phyloP scores from a whole-genome alignment of 2,113 vertebrate species.

The Lamprologus ornatipinnis region DNA sequence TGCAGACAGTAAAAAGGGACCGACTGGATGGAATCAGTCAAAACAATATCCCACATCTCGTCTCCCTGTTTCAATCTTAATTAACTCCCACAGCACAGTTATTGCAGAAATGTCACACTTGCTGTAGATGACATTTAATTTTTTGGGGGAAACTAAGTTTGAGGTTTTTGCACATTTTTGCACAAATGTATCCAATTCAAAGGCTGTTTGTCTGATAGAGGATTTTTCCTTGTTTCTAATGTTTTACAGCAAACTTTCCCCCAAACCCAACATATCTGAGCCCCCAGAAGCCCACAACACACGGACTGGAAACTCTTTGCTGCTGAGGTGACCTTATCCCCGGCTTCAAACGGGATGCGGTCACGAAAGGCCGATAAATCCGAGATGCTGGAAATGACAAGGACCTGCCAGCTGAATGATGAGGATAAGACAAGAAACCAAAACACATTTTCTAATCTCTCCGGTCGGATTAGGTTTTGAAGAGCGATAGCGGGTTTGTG shows the following conservation, averaged over 20 bases:
- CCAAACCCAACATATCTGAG: not conserved
- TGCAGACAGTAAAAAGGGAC: not conserved
- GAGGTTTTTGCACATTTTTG: not conserved
- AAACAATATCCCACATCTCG: not conserved
- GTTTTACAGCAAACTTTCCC: not conserved
- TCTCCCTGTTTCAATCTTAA: not conserved
- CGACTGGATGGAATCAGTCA: not conserved
- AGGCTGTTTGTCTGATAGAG: not conserved
- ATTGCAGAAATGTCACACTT: not conserved
- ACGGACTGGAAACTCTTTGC: not conserved
- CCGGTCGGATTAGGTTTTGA: constrained; percentile 45
- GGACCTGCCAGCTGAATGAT: constrained; percentile 11
- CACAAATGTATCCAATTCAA: not conserved
- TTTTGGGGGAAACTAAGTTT: fast-evolving
- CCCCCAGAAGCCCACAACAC: not conserved
- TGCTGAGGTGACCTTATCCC: constrained; percentile 42
- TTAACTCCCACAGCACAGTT: not conserved
- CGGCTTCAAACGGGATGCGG: not conserved
- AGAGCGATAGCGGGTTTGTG: not conserved
- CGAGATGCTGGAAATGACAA: constrained; percentile 7
- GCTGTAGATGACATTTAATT: not conserved
- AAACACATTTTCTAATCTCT: constrained; percentile 50
- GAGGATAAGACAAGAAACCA: constrained; percentile 35
- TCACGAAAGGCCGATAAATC: constrained; percentile 40
- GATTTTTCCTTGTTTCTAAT: not conserved